phyloP scores from a whole-genome alignment of 2,888 invertebrate species.

The Spilosoma lubricipeda region DNA sequence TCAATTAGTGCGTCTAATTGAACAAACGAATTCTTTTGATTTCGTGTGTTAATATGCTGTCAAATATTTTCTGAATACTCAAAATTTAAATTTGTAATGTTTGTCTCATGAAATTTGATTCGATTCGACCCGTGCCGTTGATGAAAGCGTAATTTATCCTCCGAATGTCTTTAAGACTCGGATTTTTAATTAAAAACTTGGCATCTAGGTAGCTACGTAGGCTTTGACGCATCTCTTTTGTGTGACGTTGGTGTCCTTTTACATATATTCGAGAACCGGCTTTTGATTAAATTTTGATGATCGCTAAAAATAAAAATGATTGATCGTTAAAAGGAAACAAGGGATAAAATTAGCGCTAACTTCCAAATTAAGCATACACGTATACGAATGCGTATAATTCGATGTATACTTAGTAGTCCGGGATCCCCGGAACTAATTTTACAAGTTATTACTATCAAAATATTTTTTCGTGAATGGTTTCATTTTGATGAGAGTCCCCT shows the following conservation, averaged over 20 bases:
- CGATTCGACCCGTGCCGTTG: too few relatives aligned
- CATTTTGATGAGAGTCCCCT: too few relatives aligned
- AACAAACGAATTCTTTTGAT: too few relatives aligned
- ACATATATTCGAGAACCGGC: background rate
- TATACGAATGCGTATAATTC: background rate
- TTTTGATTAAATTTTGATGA: background rate
- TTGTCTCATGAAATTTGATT: too few relatives aligned
- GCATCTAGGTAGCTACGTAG: background rate
- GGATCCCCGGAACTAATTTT: too few relatives aligned
- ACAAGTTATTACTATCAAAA: too few relatives aligned
- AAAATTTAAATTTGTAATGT: background rate
- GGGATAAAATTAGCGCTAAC: background rate
- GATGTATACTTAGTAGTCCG: background rate
- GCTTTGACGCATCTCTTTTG: background rate
- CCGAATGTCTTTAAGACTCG: background rate
- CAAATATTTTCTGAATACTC: too few relatives aligned
- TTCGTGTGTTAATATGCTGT: too few relatives aligned
- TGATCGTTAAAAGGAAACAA: background rate
- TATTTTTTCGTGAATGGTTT: too few relatives aligned
- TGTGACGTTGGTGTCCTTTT: background rate
- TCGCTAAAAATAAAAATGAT: background rate
- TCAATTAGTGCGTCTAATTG: too few relatives aligned
- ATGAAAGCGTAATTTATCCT: too few relatives aligned
- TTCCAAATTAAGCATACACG: background rate
- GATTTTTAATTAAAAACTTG: background rate